A percentile compares a stretch with the other conserved stretches of the same genome.
Conservation (phyloP, 2,797 vertebrate species). For the Tapera naevia region DNA sequence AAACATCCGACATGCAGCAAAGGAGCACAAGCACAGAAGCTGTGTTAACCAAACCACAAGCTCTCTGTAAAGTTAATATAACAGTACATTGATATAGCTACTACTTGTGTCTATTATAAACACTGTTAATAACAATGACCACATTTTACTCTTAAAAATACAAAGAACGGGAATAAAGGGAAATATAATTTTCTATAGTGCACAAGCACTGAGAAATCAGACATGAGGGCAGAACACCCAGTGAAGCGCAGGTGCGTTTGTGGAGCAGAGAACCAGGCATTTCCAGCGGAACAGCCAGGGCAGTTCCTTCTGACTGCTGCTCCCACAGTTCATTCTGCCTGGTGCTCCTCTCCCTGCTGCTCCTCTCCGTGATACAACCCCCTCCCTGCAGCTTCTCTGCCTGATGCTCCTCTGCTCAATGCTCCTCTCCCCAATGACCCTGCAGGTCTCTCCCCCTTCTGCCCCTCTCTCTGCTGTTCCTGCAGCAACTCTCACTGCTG, state of each 20-base stretch:
- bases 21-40: background rate
- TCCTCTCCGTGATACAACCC: too few species aligned
- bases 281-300: background rate
- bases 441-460: too few species aligned
- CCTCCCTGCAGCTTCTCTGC: too few species aligned
- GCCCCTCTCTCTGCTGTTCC: too few species aligned
- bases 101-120: background rate
- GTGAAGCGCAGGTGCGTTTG: background rate
- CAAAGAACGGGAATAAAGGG: background rate
- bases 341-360: too few species aligned
- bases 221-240: rapidly evolving
- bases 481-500: too few species aligned
- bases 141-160: background rate
- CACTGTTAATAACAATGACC: too few species aligned
- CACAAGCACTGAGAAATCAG: background rate
- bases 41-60: background rate
- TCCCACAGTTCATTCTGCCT: too few species aligned
- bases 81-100: rapidly evolving
- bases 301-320: background rate
- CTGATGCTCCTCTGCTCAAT: too few species aligned
- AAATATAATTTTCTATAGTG: rapidly evolving
- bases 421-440: background rate
- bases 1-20: rapidly evolving
- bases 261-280: rapidly evolving
- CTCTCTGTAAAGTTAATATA: background rate